These are phyloP conservation scores for Thalassaphorura encarpata DNA, from an alignment of 1,140 invertebrate species.

Conservation along the genomic window DNA sequence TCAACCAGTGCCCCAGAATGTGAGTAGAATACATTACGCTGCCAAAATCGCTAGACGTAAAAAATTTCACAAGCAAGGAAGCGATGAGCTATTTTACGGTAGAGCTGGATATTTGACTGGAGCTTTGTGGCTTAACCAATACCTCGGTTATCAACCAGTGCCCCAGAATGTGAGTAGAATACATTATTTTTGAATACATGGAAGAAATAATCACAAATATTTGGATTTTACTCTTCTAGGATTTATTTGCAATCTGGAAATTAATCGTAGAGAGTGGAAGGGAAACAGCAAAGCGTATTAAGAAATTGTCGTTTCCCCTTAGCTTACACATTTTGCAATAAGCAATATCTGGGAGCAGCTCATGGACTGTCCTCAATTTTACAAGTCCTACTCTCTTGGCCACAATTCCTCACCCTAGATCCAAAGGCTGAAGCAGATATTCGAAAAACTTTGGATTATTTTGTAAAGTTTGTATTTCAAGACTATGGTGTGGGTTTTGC, in stretches of 20 bases:
- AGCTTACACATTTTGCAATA: conserved; percentile 78
- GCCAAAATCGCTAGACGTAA: conserved; percentile 41
- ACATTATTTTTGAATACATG: too few species aligned
- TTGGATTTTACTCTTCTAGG: conserved; percentile 31
- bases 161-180: background rate
- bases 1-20: conserved; percentile 12
- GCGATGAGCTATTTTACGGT: conserved; percentile 74
- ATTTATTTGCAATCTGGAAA: conserved; percentile 48
- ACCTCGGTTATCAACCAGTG: conserved; percentile 40
- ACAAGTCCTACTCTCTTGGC: conserved; percentile 49
- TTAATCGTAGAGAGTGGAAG: conserved; percentile 58
- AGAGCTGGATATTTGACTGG: conserved; percentile 67
- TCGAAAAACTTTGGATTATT: conserved; percentile 49
- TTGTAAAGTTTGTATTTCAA: conserved; percentile 51
- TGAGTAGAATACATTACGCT: conserved; percentile 33
- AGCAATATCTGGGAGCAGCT: conserved; percentile 69
- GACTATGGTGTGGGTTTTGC: conserved; percentile 61
- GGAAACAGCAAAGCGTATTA: conserved; percentile 49
- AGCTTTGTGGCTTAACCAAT: conserved; percentile 56
- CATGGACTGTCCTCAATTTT: conserved; percentile 60
- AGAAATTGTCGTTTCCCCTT: conserved; percentile 55
- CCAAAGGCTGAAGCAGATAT: conserved; percentile 45
- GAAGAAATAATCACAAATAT: conserved; percentile 4
- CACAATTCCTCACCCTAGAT: conserved; percentile 49
- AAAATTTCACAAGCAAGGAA: conserved; percentile 52